Base-by-base conservation (phyloP, 2,888 invertebrate genomes). In the Cerastis leucographa region DNA sequence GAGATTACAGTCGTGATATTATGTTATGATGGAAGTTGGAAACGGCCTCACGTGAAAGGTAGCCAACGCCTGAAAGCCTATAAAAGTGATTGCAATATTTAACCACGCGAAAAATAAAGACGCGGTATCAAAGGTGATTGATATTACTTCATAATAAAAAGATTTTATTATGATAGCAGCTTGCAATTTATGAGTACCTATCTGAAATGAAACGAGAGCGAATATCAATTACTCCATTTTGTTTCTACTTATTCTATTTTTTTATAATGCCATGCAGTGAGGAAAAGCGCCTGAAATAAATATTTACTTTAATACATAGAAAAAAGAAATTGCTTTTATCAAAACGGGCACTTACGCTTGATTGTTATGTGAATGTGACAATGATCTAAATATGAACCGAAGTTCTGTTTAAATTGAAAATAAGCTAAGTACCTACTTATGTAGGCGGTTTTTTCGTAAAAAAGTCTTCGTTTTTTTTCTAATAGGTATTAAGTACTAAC, bases 121-220 rank as follows among this genome's bases (percentile, higher is more conserved):
- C 69, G 74, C 73, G 35, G 56, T 82, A 83, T 85, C 82, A 85
- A 84, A 85, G 80, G 85, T 83, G 83, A 88, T 84, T 86, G 86
- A 87, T 90, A 89, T 89, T 83, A 86, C 85, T 71, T 78, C 76
- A 84, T 89, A 82, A 80, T 85, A 87, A 88, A 89, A 86, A 85
- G 40, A 77, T 80, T 89, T 89, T 88, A 87, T 85, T 88, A 89
- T 86, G 86, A 88, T 86, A 85, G 81, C 82, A 80, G 74, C 83
- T 86, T 80, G 70, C 82, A 82, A 85, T 85, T 87, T 90, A 88
- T 78, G 87, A 87, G 85, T 84, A 81, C 35, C 35, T 35, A 35
- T 78, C 83, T 84, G 72, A 84, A 87, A 89, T 84, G 70, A 81
- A 85, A 83, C 65, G 85, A 74, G 83, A 74, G 73, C 80, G 83